These are phyloP conservation scores for Passer montanus DNA, from an alignment of 2,113 vertebrate species.

Conservation along the genomic window DNA sequence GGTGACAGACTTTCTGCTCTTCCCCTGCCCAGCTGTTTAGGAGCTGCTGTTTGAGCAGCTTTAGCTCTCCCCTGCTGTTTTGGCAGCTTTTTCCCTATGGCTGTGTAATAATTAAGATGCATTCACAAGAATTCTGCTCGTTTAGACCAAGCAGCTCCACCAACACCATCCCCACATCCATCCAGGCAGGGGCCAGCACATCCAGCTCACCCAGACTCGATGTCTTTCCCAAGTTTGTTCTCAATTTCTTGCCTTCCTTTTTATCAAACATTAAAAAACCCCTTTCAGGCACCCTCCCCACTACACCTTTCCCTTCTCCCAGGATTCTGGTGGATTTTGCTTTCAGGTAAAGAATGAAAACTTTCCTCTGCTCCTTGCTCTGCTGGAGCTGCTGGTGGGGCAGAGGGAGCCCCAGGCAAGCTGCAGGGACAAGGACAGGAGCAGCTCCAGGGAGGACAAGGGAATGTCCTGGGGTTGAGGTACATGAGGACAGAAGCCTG, in stretches of 20 bases:
- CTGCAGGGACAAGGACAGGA: background rate
- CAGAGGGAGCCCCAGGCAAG: background rate
- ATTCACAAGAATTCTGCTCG: background rate
- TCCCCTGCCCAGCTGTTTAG: background rate
- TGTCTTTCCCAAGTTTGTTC: background rate
- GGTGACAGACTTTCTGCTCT: background rate
- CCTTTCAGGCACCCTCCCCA: background rate
- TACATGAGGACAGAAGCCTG: fast-evolving
- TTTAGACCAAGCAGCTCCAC: background rate
- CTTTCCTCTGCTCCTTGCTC: background rate
- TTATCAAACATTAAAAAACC: background rate
- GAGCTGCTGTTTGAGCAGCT: background rate
- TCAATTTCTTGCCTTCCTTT: background rate
- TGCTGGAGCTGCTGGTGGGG: background rate
- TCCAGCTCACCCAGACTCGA: background rate
- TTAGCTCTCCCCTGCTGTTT: background rate
- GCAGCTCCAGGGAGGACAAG: background rate
- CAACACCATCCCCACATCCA: background rate
- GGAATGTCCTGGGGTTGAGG: background rate
- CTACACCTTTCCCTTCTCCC: background rate
- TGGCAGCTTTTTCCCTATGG: background rate
- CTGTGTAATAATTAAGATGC: background rate
- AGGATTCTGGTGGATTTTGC: background rate
- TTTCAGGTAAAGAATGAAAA: background rate
- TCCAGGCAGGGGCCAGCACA: background rate